phyloP scores from a whole-genome alignment of 2,113 vertebrate species.

The Corvus moneduloides region DNA sequence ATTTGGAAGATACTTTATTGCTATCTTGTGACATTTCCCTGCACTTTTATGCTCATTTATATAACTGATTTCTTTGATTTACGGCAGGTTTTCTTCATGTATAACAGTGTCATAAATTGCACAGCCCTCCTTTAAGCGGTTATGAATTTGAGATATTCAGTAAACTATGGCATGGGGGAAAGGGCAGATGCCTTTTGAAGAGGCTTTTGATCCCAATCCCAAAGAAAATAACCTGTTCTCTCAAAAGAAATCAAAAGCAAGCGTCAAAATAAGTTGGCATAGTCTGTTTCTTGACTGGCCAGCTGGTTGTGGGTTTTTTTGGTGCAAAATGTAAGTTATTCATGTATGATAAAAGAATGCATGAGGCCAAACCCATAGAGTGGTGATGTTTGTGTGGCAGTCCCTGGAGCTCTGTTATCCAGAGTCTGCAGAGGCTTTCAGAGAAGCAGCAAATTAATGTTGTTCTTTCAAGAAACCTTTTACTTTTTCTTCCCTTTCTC shows the following conservation, averaged over 20 bases:
- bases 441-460: background rate
- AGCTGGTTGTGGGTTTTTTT: background rate
- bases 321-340: background rate
- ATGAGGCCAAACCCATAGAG: background rate
- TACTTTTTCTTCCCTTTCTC: background rate
- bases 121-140: background rate
- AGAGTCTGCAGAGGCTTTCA: background rate
- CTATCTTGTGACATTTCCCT: constrained; percentile 36
- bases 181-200: background rate
- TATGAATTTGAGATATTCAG: background rate
- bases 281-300: background rate
- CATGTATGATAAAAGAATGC: background rate
- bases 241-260: background rate
- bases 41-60: constrained; percentile 46
- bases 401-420: background rate
- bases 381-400: background rate
- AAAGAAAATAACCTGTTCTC: background rate
- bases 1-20: constrained; percentile 33
- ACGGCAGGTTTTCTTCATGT: constrained; percentile 16
- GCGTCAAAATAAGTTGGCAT: background rate
- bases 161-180: background rate
- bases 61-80: constrained; percentile 49
- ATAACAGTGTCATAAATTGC: constrained; percentile 29
- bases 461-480: background rate
- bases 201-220: background rate